Conservation (phyloP, 2,113 vertebrate genomes). For the Clarias macrocephalus region DNA sequence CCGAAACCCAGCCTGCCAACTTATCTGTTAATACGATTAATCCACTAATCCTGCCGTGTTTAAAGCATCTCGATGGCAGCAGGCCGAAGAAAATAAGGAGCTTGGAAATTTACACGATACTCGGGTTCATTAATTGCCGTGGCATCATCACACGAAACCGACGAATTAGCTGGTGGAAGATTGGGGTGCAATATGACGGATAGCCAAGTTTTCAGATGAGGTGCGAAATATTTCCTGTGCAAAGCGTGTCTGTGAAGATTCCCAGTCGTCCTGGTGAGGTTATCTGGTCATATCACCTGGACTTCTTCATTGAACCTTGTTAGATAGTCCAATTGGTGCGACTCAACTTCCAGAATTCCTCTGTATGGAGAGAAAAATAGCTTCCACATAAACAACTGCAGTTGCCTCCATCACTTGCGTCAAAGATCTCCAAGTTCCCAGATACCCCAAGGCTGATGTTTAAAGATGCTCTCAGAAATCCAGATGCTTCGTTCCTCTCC, state of each 20-base stretch:
- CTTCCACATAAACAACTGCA: too few species aligned
- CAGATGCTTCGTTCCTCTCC: neutral
- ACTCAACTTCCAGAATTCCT: too few species aligned
- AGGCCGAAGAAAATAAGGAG: conserved; percentile 71
- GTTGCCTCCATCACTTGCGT: neutral
- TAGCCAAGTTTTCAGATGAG: conserved; percentile 12
- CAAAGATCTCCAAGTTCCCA: neutral
- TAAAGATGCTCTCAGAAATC: neutral
- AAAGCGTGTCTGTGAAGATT: neutral
- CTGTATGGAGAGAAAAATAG: too few species aligned
- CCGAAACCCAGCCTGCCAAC: conserved; percentile 71
- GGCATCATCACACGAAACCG: conserved; percentile 34
- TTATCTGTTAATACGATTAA: conserved; percentile 71
- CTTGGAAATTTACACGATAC: conserved; percentile 63
- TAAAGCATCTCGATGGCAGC: conserved; percentile 69
- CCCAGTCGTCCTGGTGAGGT: too few species aligned
- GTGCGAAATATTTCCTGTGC: conserved; percentile 2
- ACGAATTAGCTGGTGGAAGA: conserved; percentile 24
- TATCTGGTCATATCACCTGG: too few species aligned
- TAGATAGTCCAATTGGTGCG: too few species aligned
- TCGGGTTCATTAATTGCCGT: conserved; percentile 41
- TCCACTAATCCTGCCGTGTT: conserved; percentile 76
- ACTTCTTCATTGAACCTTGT: too few species aligned
- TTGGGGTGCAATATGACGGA: neutral
- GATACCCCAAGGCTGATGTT: neutral